Evolutionary conservation across 2,888 invertebrate species (phyloP).

Genomic region (Chrysomela aeneicollis): DNA sequence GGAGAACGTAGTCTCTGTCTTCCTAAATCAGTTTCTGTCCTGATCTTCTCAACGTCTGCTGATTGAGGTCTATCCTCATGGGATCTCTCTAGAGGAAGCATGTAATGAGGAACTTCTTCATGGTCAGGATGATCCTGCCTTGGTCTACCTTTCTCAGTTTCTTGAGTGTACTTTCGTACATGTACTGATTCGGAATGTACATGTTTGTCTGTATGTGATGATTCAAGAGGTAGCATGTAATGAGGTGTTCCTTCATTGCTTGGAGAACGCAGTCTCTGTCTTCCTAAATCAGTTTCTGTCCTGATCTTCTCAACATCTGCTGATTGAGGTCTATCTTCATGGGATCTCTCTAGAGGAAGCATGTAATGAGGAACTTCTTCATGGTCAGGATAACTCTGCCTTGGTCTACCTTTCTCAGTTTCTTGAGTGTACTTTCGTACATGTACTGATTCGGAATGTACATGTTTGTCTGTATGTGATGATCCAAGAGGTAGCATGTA

Average conservation of each 20-base stretch:
- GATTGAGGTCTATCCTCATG: background rate
- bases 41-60: background rate
- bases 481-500: conserved; percentile 56
- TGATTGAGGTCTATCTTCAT: conserved; percentile 1
- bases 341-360: conserved; percentile 25
- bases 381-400: background rate
- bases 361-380: conserved; percentile 30
- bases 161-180: background rate
- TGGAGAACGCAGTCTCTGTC: background rate
- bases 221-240: conserved; percentile 56
- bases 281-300: too few relatives aligned
- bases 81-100: conserved; percentile 54
- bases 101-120: conserved; percentile 54
- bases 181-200: background rate
- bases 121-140: conserved; percentile 28
- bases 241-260: conserved; percentile 49
- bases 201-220: conserved; percentile 30
- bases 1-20: background rate
- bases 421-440: background rate
- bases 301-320: background rate
- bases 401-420: background rate
- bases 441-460: background rate
- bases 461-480: conserved; percentile 25
- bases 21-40: background rate
- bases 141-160: background rate